Percentiles rank a stretch among this genome's conserved stretches.
Evolutionary conservation across 1,140 invertebrate genomes (phyloP).

Genomic region (Brachionus sp.): DNA sequence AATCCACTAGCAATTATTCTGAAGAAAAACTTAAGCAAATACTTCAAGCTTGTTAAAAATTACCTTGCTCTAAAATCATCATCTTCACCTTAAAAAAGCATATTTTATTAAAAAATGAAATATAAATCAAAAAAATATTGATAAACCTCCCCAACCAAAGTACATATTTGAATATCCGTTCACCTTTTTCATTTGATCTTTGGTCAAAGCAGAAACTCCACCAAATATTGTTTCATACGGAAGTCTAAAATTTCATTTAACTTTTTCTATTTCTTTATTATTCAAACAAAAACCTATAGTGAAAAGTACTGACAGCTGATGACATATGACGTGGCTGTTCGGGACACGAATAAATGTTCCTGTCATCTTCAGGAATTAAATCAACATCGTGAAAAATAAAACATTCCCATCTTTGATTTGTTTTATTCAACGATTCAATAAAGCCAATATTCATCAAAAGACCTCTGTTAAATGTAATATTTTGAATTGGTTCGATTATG

Average conservation of each 20-base stretch:
- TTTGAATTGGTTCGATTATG: slow-evolving; percentile 51
- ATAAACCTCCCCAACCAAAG: slow-evolving; percentile 47
- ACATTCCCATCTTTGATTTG: slow-evolving; percentile 70
- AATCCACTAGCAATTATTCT: neutral
- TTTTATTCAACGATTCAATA: slow-evolving; percentile 73
- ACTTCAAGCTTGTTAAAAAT: neutral
- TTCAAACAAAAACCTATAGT: slow-evolving; percentile 62
- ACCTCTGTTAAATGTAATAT: slow-evolving; percentile 77
- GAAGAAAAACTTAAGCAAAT: neutral
- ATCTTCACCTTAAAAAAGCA: neutral
- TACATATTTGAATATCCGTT: slow-evolving; percentile 46
- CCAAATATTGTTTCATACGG: slow-evolving; percentile 71
- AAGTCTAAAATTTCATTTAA: slow-evolving; percentile 56
- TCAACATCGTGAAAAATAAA: slow-evolving; percentile 95
- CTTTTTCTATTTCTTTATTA: neutral
- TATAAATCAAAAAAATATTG: neutral
- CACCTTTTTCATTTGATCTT: slow-evolving; percentile 34
- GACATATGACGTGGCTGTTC: slow-evolving; percentile 70
- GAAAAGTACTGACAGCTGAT: slow-evolving; percentile 82
- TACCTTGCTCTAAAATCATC: slow-evolving; percentile 32
- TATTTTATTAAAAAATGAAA: neutral
- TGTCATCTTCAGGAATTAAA: slow-evolving; percentile 82
- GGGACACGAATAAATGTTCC: slow-evolving; percentile 84
- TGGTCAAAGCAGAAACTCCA: slow-evolving; percentile 40
- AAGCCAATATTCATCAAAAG: slow-evolving; percentile 91